A percentile compares a stretch with the other conserved stretches of the same genome.
Evolutionary conservation across 2,888 invertebrate genomes (phyloP).

Genomic region (Macrosoma leucophasiata): DNA sequence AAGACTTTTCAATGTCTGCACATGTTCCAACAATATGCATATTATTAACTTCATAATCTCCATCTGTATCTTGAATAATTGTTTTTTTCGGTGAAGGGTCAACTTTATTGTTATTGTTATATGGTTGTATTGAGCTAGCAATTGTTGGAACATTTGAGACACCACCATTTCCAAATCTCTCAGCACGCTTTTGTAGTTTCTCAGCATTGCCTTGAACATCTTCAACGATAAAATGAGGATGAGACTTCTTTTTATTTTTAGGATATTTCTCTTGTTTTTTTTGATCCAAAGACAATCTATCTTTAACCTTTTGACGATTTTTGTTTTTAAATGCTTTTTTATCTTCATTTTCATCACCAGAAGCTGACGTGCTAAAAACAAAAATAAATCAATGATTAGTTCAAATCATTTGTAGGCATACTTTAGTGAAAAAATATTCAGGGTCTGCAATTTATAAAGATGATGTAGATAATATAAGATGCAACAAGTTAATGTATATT

Average conservation of each 20-base stretch:
- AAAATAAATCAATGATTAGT: slow-evolving; percentile 19
- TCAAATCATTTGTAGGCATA: too few relatives aligned
- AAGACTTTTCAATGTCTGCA: slow-evolving; percentile 95
- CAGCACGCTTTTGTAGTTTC: slow-evolving; percentile 90
- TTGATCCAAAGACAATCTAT: slow-evolving; percentile 69
- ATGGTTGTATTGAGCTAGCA: slow-evolving; percentile 62
- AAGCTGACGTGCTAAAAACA: slow-evolving; percentile 65
- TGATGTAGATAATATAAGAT: too few relatives aligned
- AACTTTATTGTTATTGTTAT: slow-evolving; percentile 40
- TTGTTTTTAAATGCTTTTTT: slow-evolving; percentile 59
- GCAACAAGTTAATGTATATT: too few relatives aligned
- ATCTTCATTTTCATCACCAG: slow-evolving; percentile 72
- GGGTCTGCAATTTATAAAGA: too few relatives aligned
- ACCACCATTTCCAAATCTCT: slow-evolving; percentile 85
- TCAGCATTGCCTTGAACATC: slow-evolving; percentile 85
- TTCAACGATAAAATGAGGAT: slow-evolving; percentile 80
- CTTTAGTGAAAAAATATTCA: too few relatives aligned
- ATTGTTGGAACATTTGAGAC: slow-evolving; percentile 64
- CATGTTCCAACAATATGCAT: slow-evolving; percentile 96
- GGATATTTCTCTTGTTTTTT: slow-evolving; percentile 61
- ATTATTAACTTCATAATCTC: slow-evolving; percentile 88
- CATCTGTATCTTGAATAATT: slow-evolving; percentile 77
- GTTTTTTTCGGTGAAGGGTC: slow-evolving; percentile 48
- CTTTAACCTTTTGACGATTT: slow-evolving; percentile 71
- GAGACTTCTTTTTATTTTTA: slow-evolving; percentile 77